Conservation (phyloP, 2,888 invertebrate genomes). For the Diogma glabrata region DNA sequence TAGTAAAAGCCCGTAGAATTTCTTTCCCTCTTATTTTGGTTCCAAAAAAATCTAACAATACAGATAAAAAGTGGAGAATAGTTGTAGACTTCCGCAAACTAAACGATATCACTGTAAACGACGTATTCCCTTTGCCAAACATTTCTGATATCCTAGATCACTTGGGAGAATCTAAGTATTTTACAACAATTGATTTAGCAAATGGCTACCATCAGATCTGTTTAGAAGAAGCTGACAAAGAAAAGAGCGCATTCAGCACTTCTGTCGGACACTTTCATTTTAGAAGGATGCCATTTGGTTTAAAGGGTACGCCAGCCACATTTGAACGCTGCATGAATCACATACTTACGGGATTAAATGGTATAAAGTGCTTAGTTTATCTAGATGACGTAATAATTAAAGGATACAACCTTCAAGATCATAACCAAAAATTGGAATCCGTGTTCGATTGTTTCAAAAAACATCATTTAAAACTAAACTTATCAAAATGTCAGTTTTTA, state of each 20-base stretch:
- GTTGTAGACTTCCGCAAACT: too few relatives aligned
- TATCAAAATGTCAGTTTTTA: slow-evolving; percentile 25
- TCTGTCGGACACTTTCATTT: slow-evolving; percentile 20
- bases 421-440: slow-evolving; percentile 19
- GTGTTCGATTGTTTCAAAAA: slow-evolving; percentile 21
- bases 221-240: not conserved
- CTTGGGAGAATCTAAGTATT: too few relatives aligned
- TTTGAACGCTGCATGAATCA: slow-evolving; percentile 26
- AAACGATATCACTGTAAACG: not conserved
- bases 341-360: slow-evolving; percentile 23
- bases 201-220: slow-evolving; percentile 7
- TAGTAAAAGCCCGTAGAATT: too few relatives aligned
- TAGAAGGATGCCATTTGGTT: slow-evolving; percentile 20
- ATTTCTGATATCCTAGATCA: slow-evolving; percentile 5
- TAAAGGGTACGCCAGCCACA: slow-evolving; percentile 23
- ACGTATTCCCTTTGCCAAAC: not conserved
- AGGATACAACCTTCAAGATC: slow-evolving; percentile 20
- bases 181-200: not conserved
- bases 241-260: slow-evolving; percentile 5
- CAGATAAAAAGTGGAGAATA: too few relatives aligned
- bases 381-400: slow-evolving; percentile 10
- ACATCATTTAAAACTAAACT: slow-evolving; percentile 22
- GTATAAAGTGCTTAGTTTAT: slow-evolving; percentile 7
- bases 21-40: not conserved
- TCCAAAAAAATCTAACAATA: not conserved